Evolutionary conservation across 2,797 vertebrate genomes (phyloP), one percentile per base, ranked within the genome.

Genomic region (Sylvilagus floridanus): DNA sequence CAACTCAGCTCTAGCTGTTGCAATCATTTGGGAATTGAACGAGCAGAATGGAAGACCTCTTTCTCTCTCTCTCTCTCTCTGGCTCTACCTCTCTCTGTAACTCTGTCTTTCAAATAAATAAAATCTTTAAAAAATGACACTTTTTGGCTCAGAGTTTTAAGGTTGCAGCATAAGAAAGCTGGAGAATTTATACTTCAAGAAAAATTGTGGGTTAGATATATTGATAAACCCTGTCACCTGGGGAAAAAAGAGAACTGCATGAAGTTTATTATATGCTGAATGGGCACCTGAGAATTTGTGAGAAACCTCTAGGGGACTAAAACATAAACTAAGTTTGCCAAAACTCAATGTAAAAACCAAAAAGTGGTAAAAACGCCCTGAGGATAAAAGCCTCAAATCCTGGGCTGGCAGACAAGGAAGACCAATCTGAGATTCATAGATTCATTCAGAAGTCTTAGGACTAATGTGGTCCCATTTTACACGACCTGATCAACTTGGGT

Each of bases 121-220:
- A 42, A 42, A 42, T 42, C 42, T 42, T 9, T 42, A 9, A 42
- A 42, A 42, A 42, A 37, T 52, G 37, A 17, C 52, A 89, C n/a
- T 28, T 90, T 84, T 77, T 78, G 63, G 65, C 68, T 73, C 47
- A 68, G 30, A 89, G 19, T 60, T 91, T 93, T 94, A 79, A 81
- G 14, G 26, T 50, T 71, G 32, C 76, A 88, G 69, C n/a, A 28
- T 37, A 66, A 86, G 32, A 86, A 30, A 91, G 35, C 3, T 69
- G 37, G 32, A 94, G 24, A 37, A 85, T 12, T 69, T 63, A 2
- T 1, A 94, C 24, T 87, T 87, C 28, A 30, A 26, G 52, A 88
- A 71, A 50, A 93, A 83, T n/a, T 37, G 5, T 22, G 5, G 42
- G n/a, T 54, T 90, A 72, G 19, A 69, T n/a, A 88, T 3, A 84